Percentiles rank a stretch among this genome's conserved stretches.
Evolutionary conservation across 2,888 invertebrate species (phyloP).

Genomic region (Tetropium fuscum): DNA sequence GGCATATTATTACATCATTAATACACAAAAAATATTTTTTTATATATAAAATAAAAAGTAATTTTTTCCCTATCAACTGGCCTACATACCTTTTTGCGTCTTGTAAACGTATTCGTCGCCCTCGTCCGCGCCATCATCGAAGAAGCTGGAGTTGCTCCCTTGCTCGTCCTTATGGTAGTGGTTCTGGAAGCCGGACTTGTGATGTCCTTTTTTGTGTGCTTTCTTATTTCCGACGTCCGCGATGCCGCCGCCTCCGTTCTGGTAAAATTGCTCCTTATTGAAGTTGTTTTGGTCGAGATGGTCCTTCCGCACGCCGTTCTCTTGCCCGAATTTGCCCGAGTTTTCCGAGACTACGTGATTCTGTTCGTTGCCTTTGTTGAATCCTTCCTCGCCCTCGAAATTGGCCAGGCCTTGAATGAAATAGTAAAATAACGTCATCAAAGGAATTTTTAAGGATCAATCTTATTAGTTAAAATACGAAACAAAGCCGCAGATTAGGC

Average conservation of each 20-base stretch:
- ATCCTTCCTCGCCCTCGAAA: constrained; percentile 58
- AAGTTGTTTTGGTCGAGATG: constrained; percentile 55
- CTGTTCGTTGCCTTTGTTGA: constrained; percentile 56
- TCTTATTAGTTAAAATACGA: too few relatives aligned
- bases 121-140: constrained; percentile 71
- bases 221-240: constrained; percentile 55
- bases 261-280: constrained; percentile 56
- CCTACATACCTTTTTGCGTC: constrained; percentile 53
- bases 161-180: constrained; percentile 79
- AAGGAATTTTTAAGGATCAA: too few relatives aligned
- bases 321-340: constrained; percentile 55
- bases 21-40: too few relatives aligned
- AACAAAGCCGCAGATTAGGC: too few relatives aligned
- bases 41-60: constrained; percentile 34
- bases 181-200: constrained; percentile 77
- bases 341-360: constrained; percentile 56
- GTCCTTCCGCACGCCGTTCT: constrained; percentile 54
- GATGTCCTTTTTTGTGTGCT: constrained; percentile 76
- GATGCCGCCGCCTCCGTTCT: constrained; percentile 54
- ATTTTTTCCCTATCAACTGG: constrained; percentile 26
- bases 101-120: constrained; percentile 62
- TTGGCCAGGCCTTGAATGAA: constrained; percentile 51
- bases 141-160: constrained; percentile 76
- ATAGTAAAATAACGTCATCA: too few relatives aligned
- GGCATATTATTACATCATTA: too few relatives aligned